Evolutionary conservation across 2,888 invertebrate species (phyloP).

Genomic region (Drosophila stalkeri): DNA sequence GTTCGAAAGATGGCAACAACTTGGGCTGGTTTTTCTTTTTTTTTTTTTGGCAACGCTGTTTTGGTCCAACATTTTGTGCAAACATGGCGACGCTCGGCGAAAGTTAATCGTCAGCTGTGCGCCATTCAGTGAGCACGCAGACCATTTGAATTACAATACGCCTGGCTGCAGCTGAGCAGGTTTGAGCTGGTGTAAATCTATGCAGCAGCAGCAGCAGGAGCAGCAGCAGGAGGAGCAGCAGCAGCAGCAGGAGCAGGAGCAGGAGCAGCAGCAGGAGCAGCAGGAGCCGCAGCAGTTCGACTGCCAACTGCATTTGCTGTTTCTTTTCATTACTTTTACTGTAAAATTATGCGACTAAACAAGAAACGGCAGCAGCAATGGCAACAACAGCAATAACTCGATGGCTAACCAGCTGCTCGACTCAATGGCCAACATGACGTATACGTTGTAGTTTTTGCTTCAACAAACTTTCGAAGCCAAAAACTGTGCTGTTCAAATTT

Average conservation of each 20-base stretch:
- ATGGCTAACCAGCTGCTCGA: conserved; percentile 32
- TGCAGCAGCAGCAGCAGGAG: conserved; percentile 5
- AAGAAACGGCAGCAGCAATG: conserved; percentile 9
- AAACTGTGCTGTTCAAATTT: conserved; percentile 56
- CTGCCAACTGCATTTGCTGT: conserved; percentile 32
- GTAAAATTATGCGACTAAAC: conserved; percentile 36
- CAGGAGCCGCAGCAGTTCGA: too few species aligned
- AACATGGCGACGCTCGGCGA: conserved; percentile 24
- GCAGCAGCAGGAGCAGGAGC: not conserved
- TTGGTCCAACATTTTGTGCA: conserved; percentile 31
- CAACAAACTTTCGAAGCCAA: conserved; percentile 46
- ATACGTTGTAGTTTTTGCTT: conserved; percentile 31
- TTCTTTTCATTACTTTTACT: conserved; percentile 45
- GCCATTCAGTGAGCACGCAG: conserved; percentile 53
- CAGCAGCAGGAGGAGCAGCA: not conserved
- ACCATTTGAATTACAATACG: conserved; percentile 53
- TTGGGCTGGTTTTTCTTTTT: conserved; percentile 7
- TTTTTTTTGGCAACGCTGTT: conserved; percentile 2
- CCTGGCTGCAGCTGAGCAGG: conserved; percentile 41
- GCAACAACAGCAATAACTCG: conserved; percentile 27
- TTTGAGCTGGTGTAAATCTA: conserved; percentile 24
- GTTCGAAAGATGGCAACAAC: conserved; percentile 52
- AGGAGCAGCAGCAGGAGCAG: not conserved
- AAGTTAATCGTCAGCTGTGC: conserved; percentile 71
- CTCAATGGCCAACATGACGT: conserved; percentile 40